Conservation (phyloP, 2,113 vertebrate species). For the Mungos mungo region DNA sequence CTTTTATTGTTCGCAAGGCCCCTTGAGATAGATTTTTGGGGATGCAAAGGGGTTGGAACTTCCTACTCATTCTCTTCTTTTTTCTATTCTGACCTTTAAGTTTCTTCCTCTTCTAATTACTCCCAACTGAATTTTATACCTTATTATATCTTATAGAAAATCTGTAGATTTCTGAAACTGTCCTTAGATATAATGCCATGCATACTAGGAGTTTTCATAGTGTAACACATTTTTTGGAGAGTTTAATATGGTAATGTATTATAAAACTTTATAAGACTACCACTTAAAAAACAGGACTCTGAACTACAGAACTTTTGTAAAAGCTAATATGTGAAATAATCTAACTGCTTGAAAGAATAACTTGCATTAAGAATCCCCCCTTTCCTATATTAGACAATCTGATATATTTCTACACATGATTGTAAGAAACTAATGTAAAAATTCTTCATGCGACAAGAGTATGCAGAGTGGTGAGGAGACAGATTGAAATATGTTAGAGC, state of each 20-base stretch:
- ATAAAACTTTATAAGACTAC: background rate
- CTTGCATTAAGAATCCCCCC: background rate
- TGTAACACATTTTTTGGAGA: background rate
- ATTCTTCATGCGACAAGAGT: background rate
- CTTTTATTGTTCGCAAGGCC: background rate
- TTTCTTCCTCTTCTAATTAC: background rate
- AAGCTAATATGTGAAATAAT: background rate
- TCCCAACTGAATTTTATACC: background rate
- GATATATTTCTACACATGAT: background rate
- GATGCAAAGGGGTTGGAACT: background rate
- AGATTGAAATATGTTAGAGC: background rate
- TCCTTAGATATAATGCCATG: background rate
- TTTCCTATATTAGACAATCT: background rate
- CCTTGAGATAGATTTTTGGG: background rate
- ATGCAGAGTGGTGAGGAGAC: background rate
- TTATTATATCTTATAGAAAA: background rate
- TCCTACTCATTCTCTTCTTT: background rate
- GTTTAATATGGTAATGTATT: background rate
- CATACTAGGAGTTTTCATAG: background rate
- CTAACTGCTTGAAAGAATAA: constrained; percentile 2
- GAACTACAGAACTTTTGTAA: background rate
- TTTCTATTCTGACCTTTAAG: background rate
- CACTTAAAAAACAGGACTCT: background rate
- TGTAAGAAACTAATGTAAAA: background rate
- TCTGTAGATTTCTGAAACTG: background rate